Conservation (phyloP, 2,888 invertebrate genomes). For the Azorinus chamasolen region DNA sequence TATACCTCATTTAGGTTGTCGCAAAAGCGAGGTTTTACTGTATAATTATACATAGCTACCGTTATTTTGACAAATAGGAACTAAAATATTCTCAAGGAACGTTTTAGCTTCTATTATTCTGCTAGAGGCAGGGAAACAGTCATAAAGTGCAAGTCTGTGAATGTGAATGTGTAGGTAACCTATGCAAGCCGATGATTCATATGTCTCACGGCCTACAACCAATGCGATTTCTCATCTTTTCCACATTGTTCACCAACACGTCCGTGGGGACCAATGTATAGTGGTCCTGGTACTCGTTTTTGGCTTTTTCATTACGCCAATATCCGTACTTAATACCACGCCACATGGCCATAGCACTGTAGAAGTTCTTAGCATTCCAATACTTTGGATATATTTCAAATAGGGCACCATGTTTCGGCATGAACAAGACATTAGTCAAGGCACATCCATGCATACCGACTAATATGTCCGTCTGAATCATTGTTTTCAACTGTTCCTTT, state of each 20-base stretch:
- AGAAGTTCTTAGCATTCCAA: conserved; percentile 43
- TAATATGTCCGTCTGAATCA: conserved; percentile 33
- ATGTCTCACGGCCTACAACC: too few species aligned
- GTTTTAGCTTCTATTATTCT: too few species aligned
- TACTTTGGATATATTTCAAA: conserved; percentile 50
- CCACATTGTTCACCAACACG: conserved; percentile 15
- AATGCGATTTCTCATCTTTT: too few species aligned
- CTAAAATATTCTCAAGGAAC: too few species aligned
- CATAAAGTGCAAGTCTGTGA: too few species aligned
- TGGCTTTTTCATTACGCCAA: conserved; percentile 43
- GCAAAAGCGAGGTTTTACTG: too few species aligned
- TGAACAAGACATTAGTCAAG: conserved; percentile 41
- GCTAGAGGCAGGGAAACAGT: too few species aligned
- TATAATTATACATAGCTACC: too few species aligned
- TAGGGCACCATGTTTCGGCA: conserved; percentile 44
- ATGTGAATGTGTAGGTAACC: too few species aligned
- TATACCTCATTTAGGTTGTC: too few species aligned
- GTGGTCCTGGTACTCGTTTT: conserved; percentile 48
- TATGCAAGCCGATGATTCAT: too few species aligned
- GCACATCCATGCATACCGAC: conserved; percentile 54
- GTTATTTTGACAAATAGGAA: too few species aligned
- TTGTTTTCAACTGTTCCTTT: conserved; percentile 25
- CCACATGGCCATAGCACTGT: conserved; percentile 51
- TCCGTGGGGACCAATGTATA: conserved; percentile 52
- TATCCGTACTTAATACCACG: conserved; percentile 30